Conservation (phyloP, 2,888 invertebrate genomes). For the Aleiodes alternator region DNA sequence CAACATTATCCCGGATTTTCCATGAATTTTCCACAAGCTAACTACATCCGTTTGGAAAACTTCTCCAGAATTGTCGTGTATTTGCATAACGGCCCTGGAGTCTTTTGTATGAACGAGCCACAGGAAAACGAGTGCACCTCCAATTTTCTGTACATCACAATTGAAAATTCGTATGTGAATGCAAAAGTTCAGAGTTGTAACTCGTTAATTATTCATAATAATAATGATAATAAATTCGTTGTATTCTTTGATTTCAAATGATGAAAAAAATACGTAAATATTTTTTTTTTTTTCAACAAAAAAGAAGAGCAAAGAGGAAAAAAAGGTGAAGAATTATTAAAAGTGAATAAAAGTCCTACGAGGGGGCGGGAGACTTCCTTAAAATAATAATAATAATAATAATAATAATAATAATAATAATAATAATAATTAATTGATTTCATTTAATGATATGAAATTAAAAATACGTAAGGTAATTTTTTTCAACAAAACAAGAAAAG, state of each 20-base stretch:
- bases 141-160: not conserved
- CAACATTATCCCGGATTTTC: constrained; percentile 10
- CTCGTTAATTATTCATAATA: constrained; percentile 51
- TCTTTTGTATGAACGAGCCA: constrained; percentile 62
- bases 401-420: not conserved
- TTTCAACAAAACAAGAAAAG: too few relatives aligned
- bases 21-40: constrained; percentile 12
- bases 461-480: too few relatives aligned
- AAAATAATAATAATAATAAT: not conserved
- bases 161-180: constrained; percentile 16
- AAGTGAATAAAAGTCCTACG: constrained; percentile 11
- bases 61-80: constrained; percentile 48
- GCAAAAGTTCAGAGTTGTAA: constrained; percentile 3
- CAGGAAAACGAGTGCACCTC: constrained; percentile 60
- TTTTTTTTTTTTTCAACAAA: not conserved
- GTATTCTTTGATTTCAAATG: constrained; percentile 11
- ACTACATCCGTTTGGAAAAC: constrained; percentile 50
- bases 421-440: constrained; percentile 6
- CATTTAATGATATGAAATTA: constrained; percentile 2
- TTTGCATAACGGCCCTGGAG: constrained; percentile 71
- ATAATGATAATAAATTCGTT: constrained; percentile 14
- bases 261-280: not conserved
- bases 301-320: too few relatives aligned
- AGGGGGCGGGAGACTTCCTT: not conserved
- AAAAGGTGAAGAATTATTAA: not conserved